phyloP scores from a whole-genome alignment of 2,113 vertebrate species.

The Struthio camelus region DNA sequence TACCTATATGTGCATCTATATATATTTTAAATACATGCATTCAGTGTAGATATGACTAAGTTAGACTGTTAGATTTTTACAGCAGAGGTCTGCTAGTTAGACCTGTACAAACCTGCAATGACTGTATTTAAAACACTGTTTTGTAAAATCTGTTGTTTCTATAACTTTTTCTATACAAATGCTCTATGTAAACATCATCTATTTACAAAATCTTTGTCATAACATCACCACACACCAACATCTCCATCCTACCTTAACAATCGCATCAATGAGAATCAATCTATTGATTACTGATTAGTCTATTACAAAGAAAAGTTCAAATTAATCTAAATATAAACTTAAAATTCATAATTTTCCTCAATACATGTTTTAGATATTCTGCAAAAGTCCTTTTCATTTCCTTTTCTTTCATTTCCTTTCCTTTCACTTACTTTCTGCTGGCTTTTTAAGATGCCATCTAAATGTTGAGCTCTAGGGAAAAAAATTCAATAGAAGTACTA shows the following conservation, averaged over 20 bases:
- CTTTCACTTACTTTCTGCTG: background rate
- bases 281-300: background rate
- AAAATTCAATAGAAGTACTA: background rate
- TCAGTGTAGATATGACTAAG: background rate
- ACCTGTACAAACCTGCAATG: background rate
- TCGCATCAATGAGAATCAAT: background rate
- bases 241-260: background rate
- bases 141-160: background rate
- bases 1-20: background rate
- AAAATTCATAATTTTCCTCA: background rate
- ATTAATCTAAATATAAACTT: background rate
- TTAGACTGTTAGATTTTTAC: background rate
- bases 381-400: background rate
- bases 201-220: background rate
- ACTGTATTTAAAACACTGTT: background rate
- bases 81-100: background rate
- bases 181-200: background rate
- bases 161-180: background rate
- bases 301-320: background rate
- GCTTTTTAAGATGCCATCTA: background rate
- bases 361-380: rapidly evolving
- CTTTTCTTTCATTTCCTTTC: background rate
- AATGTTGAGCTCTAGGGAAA: background rate
- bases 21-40: background rate
- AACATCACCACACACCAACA: background rate